A percentile compares a stretch with the other conserved stretches of the same genome.
These are phyloP conservation scores for Trissolcus japonicus DNA, from an alignment of 2,888 invertebrate genomes.

Conservation along the genomic window DNA sequence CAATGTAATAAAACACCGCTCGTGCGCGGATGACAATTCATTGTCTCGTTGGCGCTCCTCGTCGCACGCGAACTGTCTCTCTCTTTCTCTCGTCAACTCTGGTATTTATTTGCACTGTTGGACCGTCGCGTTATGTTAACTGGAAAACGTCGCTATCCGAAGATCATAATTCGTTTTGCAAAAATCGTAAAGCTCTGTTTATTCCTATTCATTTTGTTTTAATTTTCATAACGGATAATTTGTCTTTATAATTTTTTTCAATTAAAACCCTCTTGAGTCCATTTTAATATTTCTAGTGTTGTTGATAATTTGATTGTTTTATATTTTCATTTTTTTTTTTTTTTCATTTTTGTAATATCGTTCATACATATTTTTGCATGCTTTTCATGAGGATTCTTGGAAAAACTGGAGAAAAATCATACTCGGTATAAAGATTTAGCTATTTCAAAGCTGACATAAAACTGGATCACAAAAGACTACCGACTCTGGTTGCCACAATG, in stretches of 20 bases:
- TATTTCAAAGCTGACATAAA: conserved; percentile 37
- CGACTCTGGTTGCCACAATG: conserved; percentile 31
- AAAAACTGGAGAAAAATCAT: too few relatives aligned
- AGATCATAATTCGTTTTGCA: too few relatives aligned
- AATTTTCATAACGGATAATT: too few relatives aligned
- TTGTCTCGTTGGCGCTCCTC: conserved; percentile 8
- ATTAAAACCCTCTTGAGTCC: too few relatives aligned
- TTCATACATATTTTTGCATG: background rate
- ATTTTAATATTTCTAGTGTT: background rate
- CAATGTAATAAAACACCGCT: conserved; percentile 35
- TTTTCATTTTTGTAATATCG: background rate
- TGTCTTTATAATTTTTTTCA: too few relatives aligned
- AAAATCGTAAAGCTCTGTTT: too few relatives aligned
- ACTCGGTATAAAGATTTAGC: conserved; percentile 12
- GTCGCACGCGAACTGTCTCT: background rate
- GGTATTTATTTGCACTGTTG: conserved; percentile 39
- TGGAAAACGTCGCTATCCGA: conserved; percentile 39
- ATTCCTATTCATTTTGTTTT: too few relatives aligned
- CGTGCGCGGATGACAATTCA: conserved; percentile 18
- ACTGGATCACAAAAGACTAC: conserved; percentile 42
- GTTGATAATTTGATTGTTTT: background rate
- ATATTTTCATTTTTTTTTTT: too few relatives aligned
- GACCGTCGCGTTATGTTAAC: conserved; percentile 55
- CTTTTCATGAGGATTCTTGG: background rate
- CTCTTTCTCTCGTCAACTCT: conserved; percentile 16